Conservation (phyloP, 2,797 vertebrate genomes). For the Sciaenops ocellatus region DNA sequence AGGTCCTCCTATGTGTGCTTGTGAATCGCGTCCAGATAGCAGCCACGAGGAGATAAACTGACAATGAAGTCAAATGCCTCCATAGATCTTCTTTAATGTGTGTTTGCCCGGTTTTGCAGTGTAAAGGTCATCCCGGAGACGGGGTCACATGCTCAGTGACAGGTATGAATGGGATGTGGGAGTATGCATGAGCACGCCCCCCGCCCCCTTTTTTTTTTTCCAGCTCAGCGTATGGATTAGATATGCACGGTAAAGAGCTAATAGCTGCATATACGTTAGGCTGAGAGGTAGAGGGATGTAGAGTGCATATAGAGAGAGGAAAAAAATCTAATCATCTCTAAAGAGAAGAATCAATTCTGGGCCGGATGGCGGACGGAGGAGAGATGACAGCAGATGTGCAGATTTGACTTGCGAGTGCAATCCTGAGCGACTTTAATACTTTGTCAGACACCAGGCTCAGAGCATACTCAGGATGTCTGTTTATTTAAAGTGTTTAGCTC, state of each 20-base stretch:
- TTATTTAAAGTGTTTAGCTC: constrained; percentile 15
- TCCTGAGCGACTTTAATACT: constrained; percentile 50
- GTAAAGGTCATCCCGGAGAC: constrained; percentile 43
- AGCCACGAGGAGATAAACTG: constrained; percentile 35
- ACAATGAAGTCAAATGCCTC: constrained; percentile 50
- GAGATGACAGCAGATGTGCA: constrained; percentile 63
- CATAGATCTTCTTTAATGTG: constrained; percentile 45
- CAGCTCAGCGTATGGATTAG: constrained; percentile 30
- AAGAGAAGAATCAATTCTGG: constrained; percentile 59
- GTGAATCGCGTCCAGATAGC: constrained; percentile 19
- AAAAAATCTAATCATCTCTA: constrained; percentile 51
- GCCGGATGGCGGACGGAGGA: constrained; percentile 30
- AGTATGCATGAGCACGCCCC: constrained; percentile 3
- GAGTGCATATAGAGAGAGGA: background rate
- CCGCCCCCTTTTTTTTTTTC: background rate
- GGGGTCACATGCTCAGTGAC: background rate
- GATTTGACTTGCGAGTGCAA: constrained; percentile 64
- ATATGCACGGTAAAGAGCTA: constrained; percentile 37
- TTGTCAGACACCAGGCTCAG: constrained; percentile 26
- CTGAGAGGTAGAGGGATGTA: constrained; percentile 4
- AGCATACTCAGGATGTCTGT: background rate
- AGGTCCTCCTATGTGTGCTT: constrained; percentile 33
- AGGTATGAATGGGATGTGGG: constrained; percentile 7
- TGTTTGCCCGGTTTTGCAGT: constrained; percentile 3
- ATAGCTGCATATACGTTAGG: constrained; percentile 5